Base-by-base conservation (phyloP, 2,113 vertebrate species). In the Corythoichthys intestinalis region DNA sequence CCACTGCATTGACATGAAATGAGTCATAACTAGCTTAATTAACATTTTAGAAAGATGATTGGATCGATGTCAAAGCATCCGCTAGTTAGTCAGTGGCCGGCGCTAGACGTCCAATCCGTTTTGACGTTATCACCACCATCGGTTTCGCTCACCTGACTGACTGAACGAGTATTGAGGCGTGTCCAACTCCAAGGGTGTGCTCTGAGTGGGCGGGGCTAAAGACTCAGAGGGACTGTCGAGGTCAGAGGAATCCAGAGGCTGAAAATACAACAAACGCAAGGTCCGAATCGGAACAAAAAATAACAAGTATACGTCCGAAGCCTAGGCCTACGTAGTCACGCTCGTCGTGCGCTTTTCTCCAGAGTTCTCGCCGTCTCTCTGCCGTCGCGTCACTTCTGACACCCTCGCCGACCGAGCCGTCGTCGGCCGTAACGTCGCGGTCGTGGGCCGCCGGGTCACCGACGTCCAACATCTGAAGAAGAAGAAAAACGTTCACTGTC, bases 91-190 rank as follows among this genome's bases (percentile, higher is more conserved):
- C 39, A 3, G 39, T 41, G 20, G 20, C 20, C 39, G 39, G 41
- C 41, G 4, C 41, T 28, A 28, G 20, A 28, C 20, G 20, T 28
- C 20, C 20, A 28, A 28, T 28, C 20, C 20, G 20, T 28, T 28
- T 28, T 28, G 20, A 28, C 20, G 20, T 28, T 28, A 28, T 28
- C 20, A 28, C 20, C 20, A n/a, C n/a, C n/a, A 15, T 2, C 4
- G 54, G 11, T 28, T 6, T 20, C 11, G 61, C 85, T 80, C 90
- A 98, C 96, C 95, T 0, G 89, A 80, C 13, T 91, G 91, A 69
- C 92, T 93, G 86, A 93, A 91, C 60, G 92, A 94, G 85, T 94
- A 95, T 66, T 93, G 93, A 0, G 94, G 94, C 0, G 88, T 93
- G 35, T 96, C 94, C 9, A 90, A 66, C 84, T 92, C 93, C 67